phyloP scores from a whole-genome alignment of 2,888 invertebrate species.

The Aporophyla nigra region DNA sequence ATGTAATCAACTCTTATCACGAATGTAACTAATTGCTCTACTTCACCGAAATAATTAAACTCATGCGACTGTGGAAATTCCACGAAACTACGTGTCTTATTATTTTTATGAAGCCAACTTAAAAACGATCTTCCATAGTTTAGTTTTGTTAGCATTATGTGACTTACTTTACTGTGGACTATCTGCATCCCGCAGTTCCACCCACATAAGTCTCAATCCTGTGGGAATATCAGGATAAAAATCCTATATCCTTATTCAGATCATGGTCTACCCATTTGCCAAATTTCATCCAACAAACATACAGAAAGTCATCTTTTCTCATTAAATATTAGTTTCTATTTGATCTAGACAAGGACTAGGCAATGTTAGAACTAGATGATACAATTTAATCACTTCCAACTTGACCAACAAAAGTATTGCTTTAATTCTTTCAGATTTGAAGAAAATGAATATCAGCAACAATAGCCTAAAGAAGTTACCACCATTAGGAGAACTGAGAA shows the following conservation, averaged over 20 bases:
- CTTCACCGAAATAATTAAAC: slow-evolving; percentile 7
- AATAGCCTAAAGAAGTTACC: slow-evolving; percentile 93
- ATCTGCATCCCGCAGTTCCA: too few relatives aligned
- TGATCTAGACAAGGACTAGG: neutral
- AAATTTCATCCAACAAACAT: too few relatives aligned
- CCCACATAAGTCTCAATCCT: too few relatives aligned
- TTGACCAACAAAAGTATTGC: neutral
- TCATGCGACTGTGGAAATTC: neutral
- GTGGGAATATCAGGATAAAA: too few relatives aligned
- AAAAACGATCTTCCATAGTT: too few relatives aligned
- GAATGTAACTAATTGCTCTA: neutral
- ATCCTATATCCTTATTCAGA: too few relatives aligned
- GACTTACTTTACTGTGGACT: neutral
- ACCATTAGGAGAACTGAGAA: slow-evolving; percentile 93
- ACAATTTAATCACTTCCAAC: neutral
- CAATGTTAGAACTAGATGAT: neutral
- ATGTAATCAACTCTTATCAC: neutral
- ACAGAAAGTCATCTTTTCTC: too few relatives aligned
- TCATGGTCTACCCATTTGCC: too few relatives aligned
- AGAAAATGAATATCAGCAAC: slow-evolving; percentile 94
- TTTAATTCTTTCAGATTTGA: slow-evolving; percentile 89
- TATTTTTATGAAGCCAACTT: neutral
- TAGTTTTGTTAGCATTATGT: slow-evolving; percentile 3
- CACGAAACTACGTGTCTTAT: neutral
- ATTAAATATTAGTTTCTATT: neutral